Conservation (phyloP, 2,113 vertebrate species). For the Stegostoma tigrinum region DNA sequence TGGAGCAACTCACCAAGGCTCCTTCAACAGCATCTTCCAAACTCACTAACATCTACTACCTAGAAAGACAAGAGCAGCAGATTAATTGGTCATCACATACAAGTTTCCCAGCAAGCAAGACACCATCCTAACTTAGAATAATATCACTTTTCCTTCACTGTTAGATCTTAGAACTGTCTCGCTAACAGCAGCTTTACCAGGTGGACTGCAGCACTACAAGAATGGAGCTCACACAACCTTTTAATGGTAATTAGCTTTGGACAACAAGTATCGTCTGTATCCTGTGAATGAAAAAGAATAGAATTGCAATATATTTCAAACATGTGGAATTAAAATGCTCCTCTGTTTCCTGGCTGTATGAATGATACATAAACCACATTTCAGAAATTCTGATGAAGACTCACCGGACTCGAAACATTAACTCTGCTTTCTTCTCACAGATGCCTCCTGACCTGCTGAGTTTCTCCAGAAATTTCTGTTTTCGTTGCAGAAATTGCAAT, state of each 20-base stretch:
- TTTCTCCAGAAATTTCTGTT: too few species aligned
- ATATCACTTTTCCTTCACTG: background rate
- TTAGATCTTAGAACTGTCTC: background rate
- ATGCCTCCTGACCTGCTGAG: too few species aligned
- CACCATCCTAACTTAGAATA: background rate
- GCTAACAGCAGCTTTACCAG: background rate
- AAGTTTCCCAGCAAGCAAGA: background rate
- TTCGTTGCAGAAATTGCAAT: background rate
- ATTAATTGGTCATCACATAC: background rate
- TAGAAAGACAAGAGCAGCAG: background rate
- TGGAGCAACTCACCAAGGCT: background rate
- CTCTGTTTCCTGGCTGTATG: background rate
- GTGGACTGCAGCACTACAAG: background rate
- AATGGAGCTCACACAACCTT: background rate
- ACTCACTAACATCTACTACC: background rate
- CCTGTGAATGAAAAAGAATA: background rate
- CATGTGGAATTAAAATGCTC: background rate
- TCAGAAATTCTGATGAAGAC: background rate
- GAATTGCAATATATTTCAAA: background rate
- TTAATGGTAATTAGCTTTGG: background rate
- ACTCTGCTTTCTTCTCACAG: too few species aligned
- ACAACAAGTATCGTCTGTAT: background rate
- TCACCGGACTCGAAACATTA: too few species aligned
- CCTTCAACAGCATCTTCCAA: background rate
- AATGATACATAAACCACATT: background rate